Conservation (phyloP, 2,113 vertebrate genomes). For the Pituophis catenifer region DNA sequence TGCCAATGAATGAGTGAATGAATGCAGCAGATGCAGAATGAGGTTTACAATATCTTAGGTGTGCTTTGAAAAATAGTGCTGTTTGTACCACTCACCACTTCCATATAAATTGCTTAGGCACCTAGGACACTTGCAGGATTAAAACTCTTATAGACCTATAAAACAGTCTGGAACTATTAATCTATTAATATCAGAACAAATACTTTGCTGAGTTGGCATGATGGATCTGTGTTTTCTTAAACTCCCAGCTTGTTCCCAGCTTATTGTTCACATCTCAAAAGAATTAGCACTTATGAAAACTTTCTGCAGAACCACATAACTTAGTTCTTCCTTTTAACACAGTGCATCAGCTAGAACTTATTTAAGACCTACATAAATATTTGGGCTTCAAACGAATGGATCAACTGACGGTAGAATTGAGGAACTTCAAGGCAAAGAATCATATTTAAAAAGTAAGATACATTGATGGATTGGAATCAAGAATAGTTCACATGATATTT, state of each 20-base stretch:
- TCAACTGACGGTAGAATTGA: not conserved
- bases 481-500: not conserved
- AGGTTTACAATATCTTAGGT: conserved; percentile 52
- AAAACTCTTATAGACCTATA: not conserved
- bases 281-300: not conserved
- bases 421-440: not conserved
- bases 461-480: not conserved
- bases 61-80: conserved; percentile 43
- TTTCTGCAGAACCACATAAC: not conserved
- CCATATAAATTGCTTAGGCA: conserved; percentile 41
- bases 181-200: not conserved
- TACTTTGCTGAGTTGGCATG: not conserved
- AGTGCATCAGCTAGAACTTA: not conserved
- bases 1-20: conserved; percentile 65
- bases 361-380: not conserved
- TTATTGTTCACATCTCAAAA: not conserved
- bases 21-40: conserved; percentile 55
- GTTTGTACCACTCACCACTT: conserved; percentile 55
- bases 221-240: not conserved
- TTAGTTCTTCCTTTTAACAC: not conserved
- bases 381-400: not conserved
- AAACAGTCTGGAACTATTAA: conserved; percentile 6
- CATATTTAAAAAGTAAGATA: not conserved
- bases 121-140: not conserved
- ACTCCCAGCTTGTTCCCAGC: not conserved